Conservation (phyloP, 2,113 vertebrate genomes). For the Fukomys damarensis region DNA sequence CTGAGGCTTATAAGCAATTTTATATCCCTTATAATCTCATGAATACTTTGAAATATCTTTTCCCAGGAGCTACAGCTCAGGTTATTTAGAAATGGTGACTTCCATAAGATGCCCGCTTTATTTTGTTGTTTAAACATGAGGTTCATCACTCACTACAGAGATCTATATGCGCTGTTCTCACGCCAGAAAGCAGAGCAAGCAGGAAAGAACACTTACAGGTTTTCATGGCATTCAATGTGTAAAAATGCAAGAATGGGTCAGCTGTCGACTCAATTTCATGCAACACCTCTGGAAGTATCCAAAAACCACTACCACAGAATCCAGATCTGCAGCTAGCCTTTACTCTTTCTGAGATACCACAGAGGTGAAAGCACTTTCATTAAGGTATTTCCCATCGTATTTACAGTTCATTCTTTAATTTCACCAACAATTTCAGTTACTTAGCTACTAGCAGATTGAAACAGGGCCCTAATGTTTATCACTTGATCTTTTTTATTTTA, state of each 20-base stretch:
- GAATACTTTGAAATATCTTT: slow-evolving; percentile 9
- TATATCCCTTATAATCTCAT: background rate
- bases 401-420: background rate
- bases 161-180: background rate
- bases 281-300: background rate
- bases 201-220: background rate
- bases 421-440: background rate
- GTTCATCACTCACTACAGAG: background rate
- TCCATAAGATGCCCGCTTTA: background rate
- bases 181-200: background rate
- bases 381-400: background rate
- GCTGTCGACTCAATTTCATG: background rate
- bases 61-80: background rate
- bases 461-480: background rate
- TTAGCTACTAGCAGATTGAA: background rate
- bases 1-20: slow-evolving; percentile 5
- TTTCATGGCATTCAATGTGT: background rate
- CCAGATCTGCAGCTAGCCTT: background rate
- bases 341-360: background rate
- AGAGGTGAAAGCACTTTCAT: background rate
- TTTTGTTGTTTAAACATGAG: background rate
- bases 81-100: background rate
- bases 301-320: background rate
- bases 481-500: background rate
- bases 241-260: background rate